Conservation (phyloP, 2,797 vertebrate genomes). For the Syndactyla subalaris region DNA sequence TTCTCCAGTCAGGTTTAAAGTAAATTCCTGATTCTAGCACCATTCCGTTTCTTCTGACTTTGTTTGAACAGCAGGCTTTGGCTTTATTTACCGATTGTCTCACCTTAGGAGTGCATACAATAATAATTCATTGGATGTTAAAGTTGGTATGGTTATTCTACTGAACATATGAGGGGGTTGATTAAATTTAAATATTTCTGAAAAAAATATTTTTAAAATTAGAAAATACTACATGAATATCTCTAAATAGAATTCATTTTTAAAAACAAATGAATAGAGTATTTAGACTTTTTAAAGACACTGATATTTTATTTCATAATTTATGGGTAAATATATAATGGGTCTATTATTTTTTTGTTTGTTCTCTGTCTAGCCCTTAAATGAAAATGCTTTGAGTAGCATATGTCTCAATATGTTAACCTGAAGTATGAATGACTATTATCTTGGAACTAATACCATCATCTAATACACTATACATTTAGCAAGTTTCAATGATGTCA, state of each 20-base stretch:
- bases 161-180: not conserved
- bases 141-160: not conserved
- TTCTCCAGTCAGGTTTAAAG: not conserved
- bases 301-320: not conserved
- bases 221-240: not conserved
- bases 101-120: not conserved
- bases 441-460: not conserved
- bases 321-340: not conserved
- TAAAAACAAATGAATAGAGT: not conserved
- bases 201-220: not conserved
- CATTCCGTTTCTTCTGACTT: not conserved
- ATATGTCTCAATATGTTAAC: not conserved
- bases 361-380: not conserved
- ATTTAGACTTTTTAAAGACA: not conserved
- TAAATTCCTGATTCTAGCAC: not conserved
- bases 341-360: constrained; percentile 18
- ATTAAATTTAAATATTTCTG: not conserved
- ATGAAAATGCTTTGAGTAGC: not conserved
- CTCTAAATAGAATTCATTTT: not conserved
- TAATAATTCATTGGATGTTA: not conserved
- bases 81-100: not conserved
- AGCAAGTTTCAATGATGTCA: not conserved
- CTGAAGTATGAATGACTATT: not conserved
- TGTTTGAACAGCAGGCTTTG: not conserved
- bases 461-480: not conserved